These are phyloP conservation scores for Urechis unicinctus DNA, from an alignment of 2,888 invertebrate genomes.

Conservation along the genomic window DNA sequence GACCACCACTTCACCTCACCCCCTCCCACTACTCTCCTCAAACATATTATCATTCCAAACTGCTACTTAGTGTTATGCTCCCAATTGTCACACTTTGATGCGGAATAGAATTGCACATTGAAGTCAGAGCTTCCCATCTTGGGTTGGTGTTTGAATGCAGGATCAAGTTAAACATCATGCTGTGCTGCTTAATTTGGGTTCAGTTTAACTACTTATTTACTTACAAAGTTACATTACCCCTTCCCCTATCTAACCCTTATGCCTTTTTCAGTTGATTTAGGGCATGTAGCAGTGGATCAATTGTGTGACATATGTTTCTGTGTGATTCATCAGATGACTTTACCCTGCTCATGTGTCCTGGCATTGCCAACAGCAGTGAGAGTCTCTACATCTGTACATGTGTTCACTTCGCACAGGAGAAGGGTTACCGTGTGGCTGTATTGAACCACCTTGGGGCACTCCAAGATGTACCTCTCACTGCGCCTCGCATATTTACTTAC, in stretches of 20 bases:
- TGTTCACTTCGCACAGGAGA: slow-evolving; percentile 83
- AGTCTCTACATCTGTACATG: slow-evolving; percentile 89
- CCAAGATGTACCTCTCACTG: slow-evolving; percentile 75
- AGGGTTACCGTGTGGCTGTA: slow-evolving; percentile 89
- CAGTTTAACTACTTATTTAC: no score
- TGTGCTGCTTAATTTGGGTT: no score
- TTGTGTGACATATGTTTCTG: not conserved
- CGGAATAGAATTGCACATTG: no score
- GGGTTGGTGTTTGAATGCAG: no score
- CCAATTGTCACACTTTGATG: no score
- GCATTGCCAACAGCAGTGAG: slow-evolving; percentile 91
- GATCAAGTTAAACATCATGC: no score
- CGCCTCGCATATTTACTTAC: slow-evolving; percentile 84
- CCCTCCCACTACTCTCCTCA: no score
- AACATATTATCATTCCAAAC: no score
- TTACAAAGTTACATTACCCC: no score
- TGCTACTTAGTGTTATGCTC: no score
- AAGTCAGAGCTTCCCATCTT: no score
- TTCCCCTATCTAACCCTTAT: not conserved
- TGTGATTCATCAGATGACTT: slow-evolving; percentile 53
- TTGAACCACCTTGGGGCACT: slow-evolving; percentile 90
- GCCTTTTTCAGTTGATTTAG: not conserved
- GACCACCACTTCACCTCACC: no score
- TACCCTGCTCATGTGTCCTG: slow-evolving; percentile 52
- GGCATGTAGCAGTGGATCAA: not conserved